Evolutionary conservation across 2,797 vertebrate species (phyloP), one percentile per base, ranked within the genome.

Genomic region (Sarcoramphus papa): DNA sequence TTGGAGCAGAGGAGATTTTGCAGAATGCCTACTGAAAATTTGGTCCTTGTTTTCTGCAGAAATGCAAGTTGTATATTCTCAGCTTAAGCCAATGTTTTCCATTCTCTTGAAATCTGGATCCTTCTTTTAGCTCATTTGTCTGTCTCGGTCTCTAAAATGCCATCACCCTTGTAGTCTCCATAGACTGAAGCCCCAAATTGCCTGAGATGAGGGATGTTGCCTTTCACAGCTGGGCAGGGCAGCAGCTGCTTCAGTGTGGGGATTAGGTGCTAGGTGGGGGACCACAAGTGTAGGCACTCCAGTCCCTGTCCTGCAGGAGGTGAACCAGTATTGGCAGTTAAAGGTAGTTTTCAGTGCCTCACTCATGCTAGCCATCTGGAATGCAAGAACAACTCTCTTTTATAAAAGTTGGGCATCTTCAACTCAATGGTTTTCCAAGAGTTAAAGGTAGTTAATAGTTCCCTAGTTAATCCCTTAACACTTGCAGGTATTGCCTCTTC

Each of bases 221-320:
- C 51, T 41, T 63, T 60, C 24, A 7, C 45, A 22, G 68, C 14
- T 35, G 60, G 65, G 20, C 30, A 43, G 56, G 48, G 25, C 83
- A 69, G 67, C 41, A 75, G 53, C 43, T 75, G 62, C 33, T 51
- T 67, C 48, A 24, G 18, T 0, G 0, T 37, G 56, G n/a, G n/a
- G 15, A 53, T 22, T 2, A 19, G 54, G 40, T 0, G 0, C 31
- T 17, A 2, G 2, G 37, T 35, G 43, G 51, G 30, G 60, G 14
- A 22, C 10, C 30, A 13, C 13, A 43, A 7, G 27, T 15, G 31
- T 7, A 0, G 2, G 68, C 19, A 2, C n/a, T 19, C n/a, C 0
- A 7, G 37, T 33, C 48, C 33, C 24, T 54, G 43, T 33, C 35
- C 48, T 67, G 51, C 13, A 54, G 50, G 12, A 85, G 9, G 6